A percentile compares a stretch with the other conserved stretches of the same genome.
These are phyloP conservation scores for Hyaena hyaena DNA, from an alignment of 2,113 vertebrate genomes.

Conservation along the genomic window DNA sequence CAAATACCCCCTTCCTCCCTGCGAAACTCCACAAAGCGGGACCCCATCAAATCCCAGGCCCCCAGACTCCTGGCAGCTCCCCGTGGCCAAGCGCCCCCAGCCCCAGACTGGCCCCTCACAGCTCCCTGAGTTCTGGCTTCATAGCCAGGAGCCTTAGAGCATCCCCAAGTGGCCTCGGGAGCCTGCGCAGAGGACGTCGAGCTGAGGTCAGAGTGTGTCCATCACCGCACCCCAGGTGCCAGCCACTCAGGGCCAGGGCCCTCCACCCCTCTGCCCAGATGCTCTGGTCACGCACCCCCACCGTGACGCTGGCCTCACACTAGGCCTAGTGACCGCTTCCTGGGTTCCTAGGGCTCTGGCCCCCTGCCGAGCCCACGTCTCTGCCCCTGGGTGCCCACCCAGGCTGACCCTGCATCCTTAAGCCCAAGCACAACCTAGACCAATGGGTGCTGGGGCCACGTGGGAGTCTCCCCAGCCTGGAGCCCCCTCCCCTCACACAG, in stretches of 20 bases:
- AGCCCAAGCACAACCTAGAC: background rate
- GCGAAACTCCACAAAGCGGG: background rate
- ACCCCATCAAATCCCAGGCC: background rate
- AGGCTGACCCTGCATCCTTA: background rate
- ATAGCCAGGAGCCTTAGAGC: background rate
- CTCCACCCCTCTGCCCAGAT: background rate
- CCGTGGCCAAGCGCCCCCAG: background rate
- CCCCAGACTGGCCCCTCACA: background rate
- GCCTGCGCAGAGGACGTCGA: background rate
- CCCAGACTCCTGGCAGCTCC: background rate
- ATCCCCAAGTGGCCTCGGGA: background rate
- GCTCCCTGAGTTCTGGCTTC: background rate
- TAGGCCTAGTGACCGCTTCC: background rate
- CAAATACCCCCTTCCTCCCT: background rate
- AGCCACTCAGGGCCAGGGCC: background rate
- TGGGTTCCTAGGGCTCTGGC: background rate
- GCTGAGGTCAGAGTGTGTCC: background rate
- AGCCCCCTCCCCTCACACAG: background rate
- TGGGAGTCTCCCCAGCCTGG: background rate
- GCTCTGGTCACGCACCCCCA: background rate
- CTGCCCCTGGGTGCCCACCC: background rate
- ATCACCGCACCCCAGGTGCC: background rate
- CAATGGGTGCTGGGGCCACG: accelerated
- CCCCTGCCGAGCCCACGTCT: background rate
- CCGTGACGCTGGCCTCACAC: background rate